Evolutionary conservation across 2,888 invertebrate species (phyloP).

Genomic region (Troides helena): DNA sequence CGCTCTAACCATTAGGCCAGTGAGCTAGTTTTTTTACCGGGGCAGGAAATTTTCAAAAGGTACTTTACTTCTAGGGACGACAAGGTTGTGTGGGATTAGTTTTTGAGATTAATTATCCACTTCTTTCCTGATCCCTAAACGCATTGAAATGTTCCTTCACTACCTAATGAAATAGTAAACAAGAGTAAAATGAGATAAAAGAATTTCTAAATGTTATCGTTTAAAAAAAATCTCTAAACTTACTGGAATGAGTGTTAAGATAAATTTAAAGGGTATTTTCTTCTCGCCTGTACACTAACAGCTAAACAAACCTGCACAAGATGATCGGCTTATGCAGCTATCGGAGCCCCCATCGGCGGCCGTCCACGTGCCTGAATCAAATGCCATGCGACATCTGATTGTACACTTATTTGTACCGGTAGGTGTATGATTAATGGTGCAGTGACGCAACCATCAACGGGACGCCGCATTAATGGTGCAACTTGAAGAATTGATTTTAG

Average conservation of each 20-base stretch:
- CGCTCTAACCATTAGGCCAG: too few species aligned
- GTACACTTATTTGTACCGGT: slow-evolving; percentile 54
- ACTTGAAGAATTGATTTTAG: slow-evolving; percentile 23
- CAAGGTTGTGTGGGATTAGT: too few species aligned
- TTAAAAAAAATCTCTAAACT: too few species aligned
- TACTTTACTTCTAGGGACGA: too few species aligned
- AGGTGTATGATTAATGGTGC: slow-evolving; percentile 57
- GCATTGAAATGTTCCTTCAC: too few species aligned
- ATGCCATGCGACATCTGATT: slow-evolving; percentile 52
- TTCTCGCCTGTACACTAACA: slow-evolving; percentile 42
- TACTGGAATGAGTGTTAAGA: neutral
- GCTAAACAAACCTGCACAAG: slow-evolving; percentile 47
- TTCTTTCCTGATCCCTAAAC: too few species aligned
- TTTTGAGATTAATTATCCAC: too few species aligned
- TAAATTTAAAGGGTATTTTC: neutral
- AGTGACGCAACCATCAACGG: slow-evolving; percentile 51
- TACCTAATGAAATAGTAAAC: too few species aligned
- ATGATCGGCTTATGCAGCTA: slow-evolving; percentile 67
- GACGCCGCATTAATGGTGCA: slow-evolving; percentile 32
- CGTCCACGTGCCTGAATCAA: slow-evolving; percentile 67
- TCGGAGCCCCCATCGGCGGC: slow-evolving; percentile 46
- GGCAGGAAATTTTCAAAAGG: too few species aligned
- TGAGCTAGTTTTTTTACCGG: too few species aligned
- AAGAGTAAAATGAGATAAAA: too few species aligned
- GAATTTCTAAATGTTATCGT: too few species aligned